phyloP scores from a whole-genome alignment of 2,888 invertebrate genomes.

The Tridacna gigas region DNA sequence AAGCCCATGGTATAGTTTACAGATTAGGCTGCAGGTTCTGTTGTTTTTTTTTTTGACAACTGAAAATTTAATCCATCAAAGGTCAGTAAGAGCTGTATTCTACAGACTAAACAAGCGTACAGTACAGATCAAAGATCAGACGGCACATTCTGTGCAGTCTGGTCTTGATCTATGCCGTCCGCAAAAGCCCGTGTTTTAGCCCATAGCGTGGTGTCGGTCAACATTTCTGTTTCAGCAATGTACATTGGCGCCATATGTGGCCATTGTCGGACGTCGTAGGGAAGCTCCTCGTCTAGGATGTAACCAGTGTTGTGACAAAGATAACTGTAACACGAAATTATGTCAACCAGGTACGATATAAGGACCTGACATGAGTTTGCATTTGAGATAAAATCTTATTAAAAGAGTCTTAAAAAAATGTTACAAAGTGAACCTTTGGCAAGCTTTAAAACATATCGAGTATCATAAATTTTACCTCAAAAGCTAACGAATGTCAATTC shows the following conservation, averaged over 20 bases:
- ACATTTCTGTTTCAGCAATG: background rate
- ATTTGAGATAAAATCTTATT: too few species aligned
- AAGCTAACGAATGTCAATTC: too few species aligned
- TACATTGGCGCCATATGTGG: background rate
- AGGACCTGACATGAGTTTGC: too few species aligned
- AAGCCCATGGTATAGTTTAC: too few species aligned
- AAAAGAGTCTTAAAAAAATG: too few species aligned
- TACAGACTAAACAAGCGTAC: too few species aligned
- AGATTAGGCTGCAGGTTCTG: too few species aligned
- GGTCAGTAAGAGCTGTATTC: too few species aligned
- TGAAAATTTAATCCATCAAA: too few species aligned
- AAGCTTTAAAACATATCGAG: too few species aligned
- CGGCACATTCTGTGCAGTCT: background rate
- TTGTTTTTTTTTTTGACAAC: background rate
- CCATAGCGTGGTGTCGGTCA: background rate
- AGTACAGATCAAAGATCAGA: background rate
- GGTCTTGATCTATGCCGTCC: background rate
- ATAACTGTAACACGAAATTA: background rate
- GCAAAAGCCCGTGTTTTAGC: background rate
- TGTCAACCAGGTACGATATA: background rate
- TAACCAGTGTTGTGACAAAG: background rate
- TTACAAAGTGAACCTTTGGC: too few species aligned
- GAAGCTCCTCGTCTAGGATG: background rate
- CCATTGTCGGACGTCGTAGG: background rate
- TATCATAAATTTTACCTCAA: too few species aligned